phyloP scores from a whole-genome alignment of 1,140 invertebrate genomes.

The Dendroctonus valens region DNA sequence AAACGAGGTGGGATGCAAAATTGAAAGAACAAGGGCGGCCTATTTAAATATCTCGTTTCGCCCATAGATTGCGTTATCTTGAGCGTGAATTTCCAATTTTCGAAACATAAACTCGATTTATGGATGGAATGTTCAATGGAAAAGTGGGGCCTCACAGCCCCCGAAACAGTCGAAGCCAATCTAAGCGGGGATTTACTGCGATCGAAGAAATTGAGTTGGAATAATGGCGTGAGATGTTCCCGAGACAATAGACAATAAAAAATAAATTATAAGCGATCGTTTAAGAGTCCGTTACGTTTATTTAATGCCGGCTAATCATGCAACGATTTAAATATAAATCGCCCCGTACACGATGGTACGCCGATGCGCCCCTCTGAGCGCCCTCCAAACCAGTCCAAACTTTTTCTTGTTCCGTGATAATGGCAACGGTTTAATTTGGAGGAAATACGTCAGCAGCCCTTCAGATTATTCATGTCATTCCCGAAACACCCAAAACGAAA shows the following conservation, averaged over 20 bases:
- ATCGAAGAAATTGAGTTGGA: conserved; percentile 45
- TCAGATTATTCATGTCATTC: no score
- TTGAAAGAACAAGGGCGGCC: conserved; percentile 27
- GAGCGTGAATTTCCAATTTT: conserved; percentile 27
- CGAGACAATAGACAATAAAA: conserved; percentile 48
- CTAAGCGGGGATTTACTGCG: conserved; percentile 40
- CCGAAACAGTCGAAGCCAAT: conserved; percentile 9
- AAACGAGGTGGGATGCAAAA: conserved; percentile 19
- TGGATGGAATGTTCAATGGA: neutral
- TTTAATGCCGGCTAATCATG: conserved; percentile 52
- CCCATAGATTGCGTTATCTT: conserved; percentile 26
- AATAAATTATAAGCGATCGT: conserved; percentile 50
- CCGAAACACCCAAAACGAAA: no score
- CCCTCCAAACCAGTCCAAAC: conserved; percentile 3
- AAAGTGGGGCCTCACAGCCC: no score
- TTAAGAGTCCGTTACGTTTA: conserved; percentile 50
- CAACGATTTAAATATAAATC: conserved; percentile 49
- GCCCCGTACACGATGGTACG: conserved; percentile 49
- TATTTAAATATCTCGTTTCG: conserved; percentile 27
- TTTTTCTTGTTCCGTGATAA: conserved; percentile 17
- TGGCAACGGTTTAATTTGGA: conserved; percentile 18
- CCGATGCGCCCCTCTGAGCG: conserved; percentile 4
- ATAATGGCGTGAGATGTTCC: conserved; percentile 47
- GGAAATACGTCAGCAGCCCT: no score
- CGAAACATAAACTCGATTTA: no score